phyloP scores from a whole-genome alignment of 2,113 vertebrate genomes.

The Pteropus alecto region DNA sequence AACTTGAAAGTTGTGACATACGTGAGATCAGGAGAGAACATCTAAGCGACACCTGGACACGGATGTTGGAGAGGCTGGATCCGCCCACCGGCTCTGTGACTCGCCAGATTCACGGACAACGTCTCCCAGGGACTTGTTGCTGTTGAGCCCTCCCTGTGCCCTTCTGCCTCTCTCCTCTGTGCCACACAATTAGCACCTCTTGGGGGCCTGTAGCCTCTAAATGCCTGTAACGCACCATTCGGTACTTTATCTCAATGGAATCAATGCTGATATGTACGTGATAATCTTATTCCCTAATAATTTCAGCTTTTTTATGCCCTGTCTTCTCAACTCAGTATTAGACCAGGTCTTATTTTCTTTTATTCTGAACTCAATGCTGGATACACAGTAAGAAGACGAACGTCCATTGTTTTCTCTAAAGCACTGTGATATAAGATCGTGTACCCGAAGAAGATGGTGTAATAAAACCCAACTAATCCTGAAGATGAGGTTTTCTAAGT shows the following conservation, averaged over 20 bases:
- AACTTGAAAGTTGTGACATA: background rate
- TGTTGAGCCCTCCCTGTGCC: background rate
- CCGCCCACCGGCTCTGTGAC: background rate
- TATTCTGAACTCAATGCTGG: background rate
- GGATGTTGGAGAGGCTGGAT: background rate
- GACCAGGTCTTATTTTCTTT: background rate
- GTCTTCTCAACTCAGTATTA: background rate
- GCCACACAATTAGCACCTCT: background rate
- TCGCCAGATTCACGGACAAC: background rate
- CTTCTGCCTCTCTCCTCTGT: background rate
- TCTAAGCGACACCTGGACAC: rapidly evolving
- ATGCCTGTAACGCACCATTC: background rate
- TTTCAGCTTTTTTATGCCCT: background rate
- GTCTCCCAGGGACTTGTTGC: background rate
- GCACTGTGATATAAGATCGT: background rate
- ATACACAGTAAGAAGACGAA: background rate
- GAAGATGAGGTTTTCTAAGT: background rate
- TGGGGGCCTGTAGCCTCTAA: background rate
- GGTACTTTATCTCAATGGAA: background rate
- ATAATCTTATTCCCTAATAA: background rate
- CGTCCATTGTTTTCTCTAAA: background rate
- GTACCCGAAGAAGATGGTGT: background rate
- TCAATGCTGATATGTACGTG: background rate
- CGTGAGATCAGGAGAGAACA: background rate
- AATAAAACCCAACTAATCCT: background rate